These are phyloP conservation scores for Balanococcus diminutus DNA, from an alignment of 2,888 invertebrate genomes.

Conservation along the genomic window DNA sequence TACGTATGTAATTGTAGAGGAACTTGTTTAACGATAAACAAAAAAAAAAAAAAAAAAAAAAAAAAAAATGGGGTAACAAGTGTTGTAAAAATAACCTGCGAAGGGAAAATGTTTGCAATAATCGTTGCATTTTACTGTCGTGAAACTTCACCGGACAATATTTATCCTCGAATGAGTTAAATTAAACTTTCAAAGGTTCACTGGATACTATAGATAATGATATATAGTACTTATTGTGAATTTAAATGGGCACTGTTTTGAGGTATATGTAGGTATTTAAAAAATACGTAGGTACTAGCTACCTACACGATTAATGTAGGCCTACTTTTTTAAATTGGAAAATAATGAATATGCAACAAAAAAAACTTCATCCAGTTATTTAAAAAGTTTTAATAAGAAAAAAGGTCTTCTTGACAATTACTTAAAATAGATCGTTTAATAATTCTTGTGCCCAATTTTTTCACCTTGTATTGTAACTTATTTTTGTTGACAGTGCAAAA, in stretches of 20 bases:
- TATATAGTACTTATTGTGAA: too few relatives aligned
- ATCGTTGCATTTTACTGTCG: not conserved
- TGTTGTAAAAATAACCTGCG: not conserved
- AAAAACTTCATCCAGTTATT: conserved; percentile 2
- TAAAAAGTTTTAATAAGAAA: conserved; percentile 37
- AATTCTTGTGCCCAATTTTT: not conserved
- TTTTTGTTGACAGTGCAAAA: too few relatives aligned
- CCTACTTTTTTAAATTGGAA: not conserved
- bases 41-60: too few relatives aligned
- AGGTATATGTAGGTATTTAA: too few relatives aligned
- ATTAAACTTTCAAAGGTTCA: too few relatives aligned
- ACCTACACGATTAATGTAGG: too few relatives aligned
- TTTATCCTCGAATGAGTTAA: too few relatives aligned
- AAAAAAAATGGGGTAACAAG: too few relatives aligned
- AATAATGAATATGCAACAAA: not conserved
- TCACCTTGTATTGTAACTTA: not conserved
- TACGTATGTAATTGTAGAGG: not conserved
- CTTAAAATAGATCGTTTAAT: not conserved
- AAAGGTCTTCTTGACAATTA: not conserved
- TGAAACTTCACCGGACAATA: not conserved
- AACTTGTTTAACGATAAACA: not conserved
- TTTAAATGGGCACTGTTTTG: too few relatives aligned
- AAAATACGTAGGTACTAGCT: too few relatives aligned
- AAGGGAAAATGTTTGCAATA: not conserved
- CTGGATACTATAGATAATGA: too few relatives aligned